phyloP scores from a whole-genome alignment of 2,113 vertebrate genomes.

The Lasiurus borealis region DNA sequence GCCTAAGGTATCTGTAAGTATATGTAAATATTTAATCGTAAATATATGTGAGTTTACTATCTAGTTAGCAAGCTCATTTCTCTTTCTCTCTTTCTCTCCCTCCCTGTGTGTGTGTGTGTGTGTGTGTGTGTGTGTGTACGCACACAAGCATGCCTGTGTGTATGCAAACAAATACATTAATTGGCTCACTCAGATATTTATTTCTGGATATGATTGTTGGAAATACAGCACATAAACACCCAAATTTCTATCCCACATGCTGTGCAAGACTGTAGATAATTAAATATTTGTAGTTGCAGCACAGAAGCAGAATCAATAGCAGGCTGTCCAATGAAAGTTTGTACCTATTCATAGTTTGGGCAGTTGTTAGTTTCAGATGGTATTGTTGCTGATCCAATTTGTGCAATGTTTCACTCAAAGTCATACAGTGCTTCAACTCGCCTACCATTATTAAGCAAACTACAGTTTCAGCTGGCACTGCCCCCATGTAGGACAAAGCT shows the following conservation, averaged over 20 bases:
- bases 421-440: not conserved
- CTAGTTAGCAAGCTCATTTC: not conserved
- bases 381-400: conserved; percentile 22
- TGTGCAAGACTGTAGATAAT: conserved; percentile 56
- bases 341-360: conserved; percentile 60
- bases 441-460: not conserved
- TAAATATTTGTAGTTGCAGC: conserved; percentile 67
- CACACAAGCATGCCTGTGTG: not conserved
- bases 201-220: conserved; percentile 59
- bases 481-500: not conserved
- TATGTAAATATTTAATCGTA: conserved; percentile 55
- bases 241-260: conserved; percentile 63
- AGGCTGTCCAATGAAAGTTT: conserved; percentile 61
- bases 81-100: not conserved
- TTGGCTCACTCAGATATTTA: conserved; percentile 49
- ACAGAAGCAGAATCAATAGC: conserved; percentile 55
- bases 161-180: not conserved
- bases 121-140: not conserved
- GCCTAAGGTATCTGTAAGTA: conserved; percentile 51
- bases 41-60: conserved; percentile 41
- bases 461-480: not conserved
- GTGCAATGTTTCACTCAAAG: conserved; percentile 10
- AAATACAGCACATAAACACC: conserved; percentile 48
- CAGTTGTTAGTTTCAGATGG: conserved; percentile 57
- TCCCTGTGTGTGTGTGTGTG: no score